These are phyloP conservation scores for Jacana jacana DNA, from an alignment of 2,113 vertebrate genomes.

Conservation along the genomic window DNA sequence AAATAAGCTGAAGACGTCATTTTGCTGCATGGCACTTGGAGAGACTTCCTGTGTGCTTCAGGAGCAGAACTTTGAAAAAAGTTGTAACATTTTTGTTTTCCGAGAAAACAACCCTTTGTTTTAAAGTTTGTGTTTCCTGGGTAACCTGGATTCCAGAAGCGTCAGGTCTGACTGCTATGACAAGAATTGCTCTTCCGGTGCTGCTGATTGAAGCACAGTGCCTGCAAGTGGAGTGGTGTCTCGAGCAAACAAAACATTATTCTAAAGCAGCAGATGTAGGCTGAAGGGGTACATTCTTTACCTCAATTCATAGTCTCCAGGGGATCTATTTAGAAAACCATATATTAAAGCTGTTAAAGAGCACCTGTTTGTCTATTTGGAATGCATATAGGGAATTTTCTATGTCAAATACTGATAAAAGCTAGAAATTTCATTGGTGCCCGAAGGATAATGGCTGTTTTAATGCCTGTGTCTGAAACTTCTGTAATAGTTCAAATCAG, in stretches of 20 bases:
- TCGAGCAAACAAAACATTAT: constrained; percentile 3
- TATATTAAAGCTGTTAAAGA: background rate
- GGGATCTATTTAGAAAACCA: background rate
- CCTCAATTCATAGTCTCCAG: background rate
- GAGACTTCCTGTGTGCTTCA: background rate
- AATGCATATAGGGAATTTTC: background rate
- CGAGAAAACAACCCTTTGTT: background rate
- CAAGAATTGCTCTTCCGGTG: background rate
- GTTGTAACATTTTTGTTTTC: background rate
- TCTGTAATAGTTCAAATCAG: background rate
- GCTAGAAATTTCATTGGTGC: background rate
- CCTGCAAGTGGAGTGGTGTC: background rate
- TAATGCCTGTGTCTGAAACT: background rate
- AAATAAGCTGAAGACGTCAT: background rate
- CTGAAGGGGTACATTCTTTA: background rate
- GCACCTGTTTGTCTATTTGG: background rate
- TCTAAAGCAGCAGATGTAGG: background rate
- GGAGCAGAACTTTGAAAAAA: background rate
- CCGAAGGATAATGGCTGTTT: background rate
- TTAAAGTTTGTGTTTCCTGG: background rate
- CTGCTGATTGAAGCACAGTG: background rate
- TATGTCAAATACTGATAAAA: background rate
- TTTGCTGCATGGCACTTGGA: background rate
- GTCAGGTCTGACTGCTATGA: background rate
- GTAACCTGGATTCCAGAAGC: background rate